Evolutionary conservation across 1,140 invertebrate genomes (phyloP), one percentile per base, ranked within the genome.

Genomic region (Stratiolaelaps scimitus): DNA sequence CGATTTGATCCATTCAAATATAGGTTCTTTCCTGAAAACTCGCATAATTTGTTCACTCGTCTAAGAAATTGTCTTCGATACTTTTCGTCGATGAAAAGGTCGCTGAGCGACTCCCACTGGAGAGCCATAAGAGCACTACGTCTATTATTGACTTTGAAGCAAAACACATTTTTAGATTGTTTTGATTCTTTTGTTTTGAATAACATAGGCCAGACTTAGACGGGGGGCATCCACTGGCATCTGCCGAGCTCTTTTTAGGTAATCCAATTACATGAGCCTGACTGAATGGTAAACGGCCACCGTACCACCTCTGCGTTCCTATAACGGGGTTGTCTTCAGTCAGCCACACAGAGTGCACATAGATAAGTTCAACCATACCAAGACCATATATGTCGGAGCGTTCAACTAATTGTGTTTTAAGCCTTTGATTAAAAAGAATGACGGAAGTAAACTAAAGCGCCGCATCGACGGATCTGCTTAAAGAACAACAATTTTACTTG

Each of bases 331-430:
- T n/a, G 13, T 45, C n/a, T 45, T n/a, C 13, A 45, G 13, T 45
- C 44, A 45, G 44, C n/a, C n/a, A n/a, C 44, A n/a, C 13, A 45
- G 13, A 45, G 13, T 45, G 13, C 13, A 45, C 44, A 13, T n/a
- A 45, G n/a, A 45, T 45, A 13, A 45, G 44, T n/a, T n/a, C n/a
- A n/a, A n/a, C n/a, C n/a, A 45, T 13, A 45, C 44, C 44, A n/a
- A 13, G 13, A n/a, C 13, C 13, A 45, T 45, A 45, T 45, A 45
- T 13, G 44, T 45, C 44, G 44, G n/a, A 45, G n/a, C 19, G 44
- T 45, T 45, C 44, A n/a, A 13, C 44, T 45, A 13, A 45, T 45
- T 19, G 13, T 19, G n/a, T 19, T 45, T 19, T 13, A n/a, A n/a
- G 13, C 44, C 13, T 45, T 13, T 13, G 44, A 13, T 13, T 19